These are phyloP conservation scores for Agrypnia vestita DNA, from an alignment of 1,140 invertebrate species.

Conservation along the genomic window DNA sequence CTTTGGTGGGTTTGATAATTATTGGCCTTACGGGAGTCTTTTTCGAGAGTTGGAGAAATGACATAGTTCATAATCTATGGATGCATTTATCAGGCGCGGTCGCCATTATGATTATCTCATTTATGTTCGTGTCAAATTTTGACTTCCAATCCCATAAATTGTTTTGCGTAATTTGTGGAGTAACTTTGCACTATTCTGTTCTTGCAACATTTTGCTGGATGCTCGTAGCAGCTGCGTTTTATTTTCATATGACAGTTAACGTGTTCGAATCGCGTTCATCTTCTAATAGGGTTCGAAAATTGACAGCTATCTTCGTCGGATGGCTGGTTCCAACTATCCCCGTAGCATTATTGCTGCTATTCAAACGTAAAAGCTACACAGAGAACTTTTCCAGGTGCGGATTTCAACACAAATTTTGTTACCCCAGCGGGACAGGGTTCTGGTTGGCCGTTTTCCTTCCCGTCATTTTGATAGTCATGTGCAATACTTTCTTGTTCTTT, in stretches of 20 bases:
- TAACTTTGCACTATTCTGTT: slow-evolving; percentile 69
- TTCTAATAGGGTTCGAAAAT: slow-evolving; percentile 64
- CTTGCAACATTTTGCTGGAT: slow-evolving; percentile 72
- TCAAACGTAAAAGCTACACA: slow-evolving; percentile 65
- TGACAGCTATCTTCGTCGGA: slow-evolving; percentile 68
- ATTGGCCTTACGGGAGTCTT: slow-evolving; percentile 68
- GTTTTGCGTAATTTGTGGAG: slow-evolving; percentile 68
- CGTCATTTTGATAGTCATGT: slow-evolving; percentile 65
- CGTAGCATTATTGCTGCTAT: slow-evolving; percentile 66
- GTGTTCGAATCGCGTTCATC: slow-evolving; percentile 69
- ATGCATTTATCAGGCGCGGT: slow-evolving; percentile 69
- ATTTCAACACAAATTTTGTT: slow-evolving; percentile 67
- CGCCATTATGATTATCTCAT: slow-evolving; percentile 65
- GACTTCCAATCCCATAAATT: slow-evolving; percentile 63
- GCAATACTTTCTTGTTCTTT: slow-evolving; percentile 71
- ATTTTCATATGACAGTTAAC: slow-evolving; percentile 68
- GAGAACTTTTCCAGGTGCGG: slow-evolving; percentile 64
- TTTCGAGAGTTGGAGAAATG: slow-evolving; percentile 70
- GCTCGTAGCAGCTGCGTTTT: slow-evolving; percentile 70
- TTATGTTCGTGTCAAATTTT: slow-evolving; percentile 65
- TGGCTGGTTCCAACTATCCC: slow-evolving; percentile 68
- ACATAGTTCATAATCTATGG: slow-evolving; percentile 72
- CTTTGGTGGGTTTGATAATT: slow-evolving; percentile 67
- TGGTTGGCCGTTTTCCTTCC: slow-evolving; percentile 70
- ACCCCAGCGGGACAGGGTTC: slow-evolving; percentile 67